A percentile compares a stretch with the other conserved stretches of the same genome.
Evolutionary conservation across 2,888 invertebrate genomes (phyloP).

Genomic region (Yponomeuta evonymella): DNA sequence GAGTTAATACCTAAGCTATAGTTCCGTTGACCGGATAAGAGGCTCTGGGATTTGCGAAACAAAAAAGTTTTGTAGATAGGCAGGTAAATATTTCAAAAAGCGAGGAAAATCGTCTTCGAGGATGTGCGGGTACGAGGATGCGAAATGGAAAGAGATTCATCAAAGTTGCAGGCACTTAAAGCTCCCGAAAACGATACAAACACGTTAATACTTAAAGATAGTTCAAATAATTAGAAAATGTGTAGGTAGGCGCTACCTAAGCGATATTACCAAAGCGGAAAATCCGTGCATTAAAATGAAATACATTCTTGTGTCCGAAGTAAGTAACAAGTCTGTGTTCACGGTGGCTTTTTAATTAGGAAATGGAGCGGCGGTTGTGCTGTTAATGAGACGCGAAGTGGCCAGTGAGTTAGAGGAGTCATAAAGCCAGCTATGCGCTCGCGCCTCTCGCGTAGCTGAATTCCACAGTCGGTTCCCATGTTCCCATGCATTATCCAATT

Average conservation of each 20-base stretch:
- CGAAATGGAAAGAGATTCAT: constrained; percentile 54
- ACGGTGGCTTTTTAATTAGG: constrained; percentile 7
- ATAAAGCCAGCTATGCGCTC: constrained; percentile 73
- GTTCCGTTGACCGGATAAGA: not conserved
- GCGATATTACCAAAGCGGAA: not conserved
- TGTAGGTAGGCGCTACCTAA: not conserved
- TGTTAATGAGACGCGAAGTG: constrained; percentile 4
- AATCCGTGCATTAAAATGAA: not conserved
- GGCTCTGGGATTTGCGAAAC: not conserved
- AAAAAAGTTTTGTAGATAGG: not conserved
- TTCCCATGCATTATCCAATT: constrained; percentile 74
- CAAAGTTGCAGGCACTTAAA: constrained; percentile 40
- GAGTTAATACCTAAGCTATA: no score
- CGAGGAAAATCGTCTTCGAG: constrained; percentile 17
- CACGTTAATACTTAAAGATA: constrained; percentile 45
- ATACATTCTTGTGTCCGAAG: not conserved
- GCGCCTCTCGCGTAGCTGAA: constrained; percentile 37
- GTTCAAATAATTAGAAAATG: constrained; percentile 11
- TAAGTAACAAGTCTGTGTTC: constrained; percentile 5
- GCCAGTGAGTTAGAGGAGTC: constrained; percentile 45
- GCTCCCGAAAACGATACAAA: constrained; percentile 59
- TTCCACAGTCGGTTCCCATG: constrained; percentile 67
- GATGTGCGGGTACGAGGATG: constrained; percentile 64
- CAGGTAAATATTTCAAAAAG: not conserved
- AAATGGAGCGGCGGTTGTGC: not conserved